Evolutionary conservation across 2,888 invertebrate genomes (phyloP), one percentile per base, ranked within the genome.

Genomic region (Cremastobaeus sp.): DNA sequence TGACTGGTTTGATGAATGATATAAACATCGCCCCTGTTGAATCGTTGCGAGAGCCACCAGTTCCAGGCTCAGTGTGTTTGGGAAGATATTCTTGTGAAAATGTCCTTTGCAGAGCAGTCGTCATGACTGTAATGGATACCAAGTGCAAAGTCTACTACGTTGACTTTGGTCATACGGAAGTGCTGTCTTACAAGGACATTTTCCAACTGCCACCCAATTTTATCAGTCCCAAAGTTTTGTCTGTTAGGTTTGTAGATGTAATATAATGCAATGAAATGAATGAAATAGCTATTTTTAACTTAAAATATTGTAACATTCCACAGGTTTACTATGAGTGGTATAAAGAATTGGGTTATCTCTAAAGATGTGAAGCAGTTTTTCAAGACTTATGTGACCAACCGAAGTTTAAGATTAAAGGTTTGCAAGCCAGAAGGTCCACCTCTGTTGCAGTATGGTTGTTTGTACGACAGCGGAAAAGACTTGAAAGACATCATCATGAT

Each of bases 81-180:
- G 94, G 94, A 0, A 90, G 92, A 71, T 93, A 93, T 87, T 90
- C 92, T 0, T 91, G 90, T 72, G 93, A 93, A 81, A 89, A 91
- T 3, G 91, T 91, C 14, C 90, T 94, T 50, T 93, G 94, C 81
- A 90, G 95, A 77, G 95, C 94, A 25, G 92, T 95, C 30, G 92
- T 95, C 1, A 93, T 93, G 86, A 92, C 91, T 78, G 90, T 94
- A 37, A 92, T 92, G 30, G 92, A 92, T 68, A 91, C 92, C 14
- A 91, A 92, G 50, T 94, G 92, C 83, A 94, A 93, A 86, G 90
- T 95, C 3, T 93, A 92, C 82, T 95, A 94, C 85, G 93, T 95
- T 21, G 95, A 95, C 86, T 95, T 93, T 85, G 95, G 95, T 20
- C 93, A 94, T 82, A 92, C 92, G 3, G 95, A 94, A 88, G 88